Evolutionary conservation across 2,888 invertebrate species (phyloP).

Genomic region (Ophion obscuratus): DNA sequence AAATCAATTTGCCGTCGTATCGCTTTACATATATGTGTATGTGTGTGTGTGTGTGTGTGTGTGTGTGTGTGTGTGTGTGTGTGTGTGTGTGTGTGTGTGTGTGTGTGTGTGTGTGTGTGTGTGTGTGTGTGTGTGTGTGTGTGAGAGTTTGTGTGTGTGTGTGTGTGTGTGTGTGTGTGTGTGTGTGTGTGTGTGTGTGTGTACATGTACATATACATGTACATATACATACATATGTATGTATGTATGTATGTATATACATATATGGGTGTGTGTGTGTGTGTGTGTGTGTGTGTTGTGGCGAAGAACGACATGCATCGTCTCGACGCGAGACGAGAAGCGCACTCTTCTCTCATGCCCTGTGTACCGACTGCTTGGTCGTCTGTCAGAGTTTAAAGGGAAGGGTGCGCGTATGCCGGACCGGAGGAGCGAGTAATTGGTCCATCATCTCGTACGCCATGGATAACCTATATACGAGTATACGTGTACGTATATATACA

Average conservation of each 20-base stretch:
- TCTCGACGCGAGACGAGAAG: conserved; percentile 28
- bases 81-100: no score
- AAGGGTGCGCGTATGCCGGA: conserved; percentile 34
- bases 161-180: no score
- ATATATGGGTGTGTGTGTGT: no score
- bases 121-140: no score
- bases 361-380: conserved; percentile 15
- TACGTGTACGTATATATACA: background rate
- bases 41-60: no score
- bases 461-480: background rate
- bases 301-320: conserved; percentile 14
- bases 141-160: no score
- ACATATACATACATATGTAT: no score
- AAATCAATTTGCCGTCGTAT: conserved; percentile 56
- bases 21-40: background rate
- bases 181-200: no score
- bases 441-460: conserved; percentile 46
- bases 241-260: no score
- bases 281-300: no score
- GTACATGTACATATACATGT: background rate
- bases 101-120: no score
- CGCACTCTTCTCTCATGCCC: conserved; percentile 11
- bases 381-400: conserved; percentile 59
- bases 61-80: no score
- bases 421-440: conserved; percentile 67